phyloP scores from a whole-genome alignment of 2,888 invertebrate species.

The Iphiclides podalirius region DNA sequence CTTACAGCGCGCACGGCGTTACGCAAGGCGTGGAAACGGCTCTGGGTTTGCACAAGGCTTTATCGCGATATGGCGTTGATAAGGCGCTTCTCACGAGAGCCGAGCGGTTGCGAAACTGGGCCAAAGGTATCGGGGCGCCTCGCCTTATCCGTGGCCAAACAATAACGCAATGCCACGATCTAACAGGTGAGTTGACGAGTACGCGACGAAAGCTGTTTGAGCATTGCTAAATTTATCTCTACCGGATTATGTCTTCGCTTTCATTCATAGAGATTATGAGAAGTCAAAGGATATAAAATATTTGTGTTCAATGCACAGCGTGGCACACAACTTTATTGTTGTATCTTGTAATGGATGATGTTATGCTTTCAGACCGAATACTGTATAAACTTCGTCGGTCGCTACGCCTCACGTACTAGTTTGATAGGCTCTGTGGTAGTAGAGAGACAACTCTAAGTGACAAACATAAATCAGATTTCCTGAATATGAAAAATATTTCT shows the following conservation, averaged over 20 bases:
- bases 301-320: too few relatives aligned
- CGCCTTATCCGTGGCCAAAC: conserved; percentile 19
- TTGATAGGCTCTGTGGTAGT: too few relatives aligned
- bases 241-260: background rate
- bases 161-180: conserved; percentile 21
- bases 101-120: conserved; percentile 35
- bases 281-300: too few relatives aligned
- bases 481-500: too few relatives aligned
- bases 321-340: too few relatives aligned
- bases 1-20: conserved; percentile 6
- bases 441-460: too few relatives aligned
- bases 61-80: conserved; percentile 34
- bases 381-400: too few relatives aligned
- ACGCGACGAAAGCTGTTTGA: conserved; percentile 12
- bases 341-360: too few relatives aligned
- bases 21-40: conserved; percentile 4
- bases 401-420: too few relatives aligned
- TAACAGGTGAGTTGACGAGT: conserved; percentile 16
- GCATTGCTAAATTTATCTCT: background rate
- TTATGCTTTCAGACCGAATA: too few relatives aligned
- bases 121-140: conserved; percentile 28
- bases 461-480: too few relatives aligned
- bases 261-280: too few relatives aligned
- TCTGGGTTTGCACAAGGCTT: conserved; percentile 34
- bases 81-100: conserved; percentile 33